A percentile compares a stretch with the other conserved stretches of the same genome.
phyloP scores from a whole-genome alignment of 2,113 vertebrate species.

The Gasterosteus aculeatus region DNA sequence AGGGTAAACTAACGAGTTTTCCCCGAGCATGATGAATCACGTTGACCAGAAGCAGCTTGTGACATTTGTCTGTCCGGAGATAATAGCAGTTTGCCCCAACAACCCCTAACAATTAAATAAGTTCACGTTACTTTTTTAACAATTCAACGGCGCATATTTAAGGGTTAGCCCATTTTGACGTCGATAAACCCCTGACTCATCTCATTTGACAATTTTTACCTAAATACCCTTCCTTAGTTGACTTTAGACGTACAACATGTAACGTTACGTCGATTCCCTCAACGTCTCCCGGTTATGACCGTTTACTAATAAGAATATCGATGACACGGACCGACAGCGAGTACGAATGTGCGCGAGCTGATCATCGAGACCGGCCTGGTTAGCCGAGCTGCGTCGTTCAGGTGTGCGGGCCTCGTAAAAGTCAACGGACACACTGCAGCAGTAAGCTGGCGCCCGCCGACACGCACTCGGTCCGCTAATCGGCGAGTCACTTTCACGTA shows the following conservation, averaged over 20 bases:
- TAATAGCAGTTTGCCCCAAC: not conserved
- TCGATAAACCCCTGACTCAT: slow-evolving; percentile 8
- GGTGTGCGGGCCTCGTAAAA: slow-evolving; percentile 62
- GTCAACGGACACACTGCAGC: slow-evolving; percentile 51
- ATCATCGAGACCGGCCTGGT: slow-evolving; percentile 44
- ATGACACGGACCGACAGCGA: not conserved
- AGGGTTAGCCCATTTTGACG: not conserved
- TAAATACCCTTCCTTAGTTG: not conserved
- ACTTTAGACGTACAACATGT: not conserved
- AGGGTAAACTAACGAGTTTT: not conserved
- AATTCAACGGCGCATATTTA: not conserved
- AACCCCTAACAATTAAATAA: not conserved
- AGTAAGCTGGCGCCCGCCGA: slow-evolving; percentile 4
- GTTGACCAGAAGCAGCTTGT: slow-evolving; percentile 36
- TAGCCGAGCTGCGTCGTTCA: slow-evolving; percentile 51
- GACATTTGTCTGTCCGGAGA: slow-evolving; percentile 12
- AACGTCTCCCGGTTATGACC: not conserved
- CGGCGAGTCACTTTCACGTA: not conserved
- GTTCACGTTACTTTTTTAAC: not conserved
- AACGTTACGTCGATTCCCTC: not conserved
- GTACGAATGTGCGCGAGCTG: not conserved
- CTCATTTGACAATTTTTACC: not conserved
- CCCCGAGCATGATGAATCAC: slow-evolving; percentile 32
- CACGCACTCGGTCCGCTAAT: not conserved
- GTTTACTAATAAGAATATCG: not conserved